A percentile compares a stretch with the other conserved stretches of the same genome.
Evolutionary conservation across 2,888 invertebrate species (phyloP).

Genomic region (Archips crataeganus): DNA sequence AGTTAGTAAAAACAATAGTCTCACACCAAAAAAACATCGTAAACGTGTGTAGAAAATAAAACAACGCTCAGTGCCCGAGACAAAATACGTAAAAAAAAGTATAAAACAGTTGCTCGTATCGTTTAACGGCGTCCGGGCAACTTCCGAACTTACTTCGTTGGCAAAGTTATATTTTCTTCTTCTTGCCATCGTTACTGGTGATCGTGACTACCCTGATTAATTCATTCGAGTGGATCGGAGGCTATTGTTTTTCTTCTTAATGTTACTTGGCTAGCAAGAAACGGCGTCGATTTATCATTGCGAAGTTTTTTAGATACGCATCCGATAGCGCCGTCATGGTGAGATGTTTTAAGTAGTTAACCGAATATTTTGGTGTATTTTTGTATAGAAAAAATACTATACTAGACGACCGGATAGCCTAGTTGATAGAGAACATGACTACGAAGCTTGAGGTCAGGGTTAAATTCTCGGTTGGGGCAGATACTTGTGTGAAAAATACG

Average conservation of each 20-base stretch:
- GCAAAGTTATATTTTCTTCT: conserved; percentile 66
- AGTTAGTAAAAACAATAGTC: not conserved
- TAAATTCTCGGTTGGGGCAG: too few relatives aligned
- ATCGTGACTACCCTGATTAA: conserved; percentile 82
- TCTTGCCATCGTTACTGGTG: conserved; percentile 71
- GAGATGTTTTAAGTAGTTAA: conserved; percentile 2
- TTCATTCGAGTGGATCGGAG: conserved; percentile 61
- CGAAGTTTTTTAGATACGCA: conserved; percentile 14
- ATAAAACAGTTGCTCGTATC: conserved; percentile 66
- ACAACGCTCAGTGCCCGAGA: conserved; percentile 11
- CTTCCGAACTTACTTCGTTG: conserved; percentile 56
- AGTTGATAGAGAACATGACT: too few relatives aligned
- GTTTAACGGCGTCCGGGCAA: conserved; percentile 54
- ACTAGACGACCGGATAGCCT: too few relatives aligned
- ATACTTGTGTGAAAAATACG: too few relatives aligned
- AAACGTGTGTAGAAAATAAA: conserved; percentile 35
- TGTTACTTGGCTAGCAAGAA: conserved; percentile 60
- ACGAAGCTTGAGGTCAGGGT: too few relatives aligned
- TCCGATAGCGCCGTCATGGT: conserved; percentile 12
- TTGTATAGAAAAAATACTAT: too few relatives aligned
- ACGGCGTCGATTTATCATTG: conserved; percentile 60
- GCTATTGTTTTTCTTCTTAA: conserved; percentile 69
- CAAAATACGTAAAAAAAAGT: conserved; percentile 31
- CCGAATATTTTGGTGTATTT: not conserved
- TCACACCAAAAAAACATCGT: conserved; percentile 6